Base-by-base conservation (phyloP, 64 coral and sea anemone species). In the Actinia tenebrosa region DNA sequence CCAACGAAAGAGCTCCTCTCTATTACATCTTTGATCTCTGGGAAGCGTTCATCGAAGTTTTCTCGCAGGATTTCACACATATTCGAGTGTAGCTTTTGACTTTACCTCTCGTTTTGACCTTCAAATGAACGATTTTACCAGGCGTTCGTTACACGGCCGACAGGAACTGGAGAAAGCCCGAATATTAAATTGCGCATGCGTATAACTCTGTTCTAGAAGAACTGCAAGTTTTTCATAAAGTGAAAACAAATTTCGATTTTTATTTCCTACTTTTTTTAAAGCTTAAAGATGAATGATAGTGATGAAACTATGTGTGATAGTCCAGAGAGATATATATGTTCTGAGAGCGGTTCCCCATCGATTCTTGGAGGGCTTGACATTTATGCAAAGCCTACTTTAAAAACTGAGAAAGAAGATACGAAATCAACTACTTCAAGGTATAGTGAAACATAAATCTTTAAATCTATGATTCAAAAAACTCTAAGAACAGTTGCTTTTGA, bases 41-140 rank as follows among this genome's bases (percentile, higher is more conserved):
- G 88, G 83, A 93, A 95, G 60, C 92, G 71, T 79, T 92, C 88
- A 64, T 99, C 93, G 63, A 99, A 99, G 86, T 99, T 99, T 25
- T 86, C 86, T 10, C 83, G 25, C 22, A 90, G 84, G 84, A 99
- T 90, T 42, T 99, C 93, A 8, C 91, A 92, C 94, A 96, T 96
- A 22, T 60, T 64, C 1, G 9, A 23, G 0, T n/a, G 30, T 3
- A 8, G 7, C 5, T 0, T 58, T 44, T 17, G 44, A 44, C 1
- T 37, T 22, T 53, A 83, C 3, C 1, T 45, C 54, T 7, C 10
- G 46, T 54, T 83, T 75, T 27, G 25, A 75, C 13, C 26, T 72
- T 37, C 23, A 27, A 75, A 75, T 75, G 69, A 26, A 42, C 23
- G 8, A 11, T 75, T 75, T 42, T 75, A 11, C 27, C 7, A 75